Evolutionary conservation across 2,888 invertebrate genomes (phyloP).

Genomic region (Drosophila lutescens): DNA sequence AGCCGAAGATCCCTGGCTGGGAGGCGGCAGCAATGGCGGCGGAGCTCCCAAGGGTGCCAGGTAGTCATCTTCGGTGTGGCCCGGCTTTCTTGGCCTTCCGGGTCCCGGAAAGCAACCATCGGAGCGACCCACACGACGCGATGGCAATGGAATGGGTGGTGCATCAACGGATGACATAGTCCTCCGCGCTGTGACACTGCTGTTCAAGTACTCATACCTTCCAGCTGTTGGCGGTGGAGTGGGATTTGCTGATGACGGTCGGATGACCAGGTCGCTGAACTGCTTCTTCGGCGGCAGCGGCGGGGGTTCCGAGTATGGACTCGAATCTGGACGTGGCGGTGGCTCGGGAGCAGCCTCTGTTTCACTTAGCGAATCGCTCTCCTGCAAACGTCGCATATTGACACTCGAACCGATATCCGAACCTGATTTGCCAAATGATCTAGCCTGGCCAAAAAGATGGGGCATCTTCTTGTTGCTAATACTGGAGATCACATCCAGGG

Average conservation of each 20-base stretch:
- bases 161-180: slow-evolving; percentile 72
- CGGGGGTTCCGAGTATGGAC: slow-evolving; percentile 87
- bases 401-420: slow-evolving; percentile 81
- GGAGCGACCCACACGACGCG: slow-evolving; percentile 85
- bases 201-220: slow-evolving; percentile 82
- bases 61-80: slow-evolving; percentile 89
- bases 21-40: slow-evolving; percentile 85
- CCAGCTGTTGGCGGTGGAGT: slow-evolving; percentile 46
- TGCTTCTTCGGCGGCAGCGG: slow-evolving; percentile 90
- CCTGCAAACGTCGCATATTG: slow-evolving; percentile 84
- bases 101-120: slow-evolving; percentile 85
- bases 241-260: slow-evolving; percentile 80
- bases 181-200: slow-evolving; percentile 43
- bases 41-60: slow-evolving; percentile 86
- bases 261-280: slow-evolving; percentile 86
- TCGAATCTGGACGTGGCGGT: slow-evolving; percentile 84
- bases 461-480: slow-evolving; percentile 84
- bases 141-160: slow-evolving; percentile 87
- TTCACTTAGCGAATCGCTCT: slow-evolving; percentile 84
- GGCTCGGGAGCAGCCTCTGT: slow-evolving; percentile 84
- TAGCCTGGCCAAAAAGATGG: slow-evolving; percentile 83
- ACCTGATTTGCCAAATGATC: slow-evolving; percentile 81
- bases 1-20: slow-evolving; percentile 75
- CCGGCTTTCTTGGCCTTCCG: slow-evolving; percentile 85
- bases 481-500: slow-evolving; percentile 84